Base-by-base conservation (phyloP, 2,888 invertebrate genomes). In the Empis livida region DNA sequence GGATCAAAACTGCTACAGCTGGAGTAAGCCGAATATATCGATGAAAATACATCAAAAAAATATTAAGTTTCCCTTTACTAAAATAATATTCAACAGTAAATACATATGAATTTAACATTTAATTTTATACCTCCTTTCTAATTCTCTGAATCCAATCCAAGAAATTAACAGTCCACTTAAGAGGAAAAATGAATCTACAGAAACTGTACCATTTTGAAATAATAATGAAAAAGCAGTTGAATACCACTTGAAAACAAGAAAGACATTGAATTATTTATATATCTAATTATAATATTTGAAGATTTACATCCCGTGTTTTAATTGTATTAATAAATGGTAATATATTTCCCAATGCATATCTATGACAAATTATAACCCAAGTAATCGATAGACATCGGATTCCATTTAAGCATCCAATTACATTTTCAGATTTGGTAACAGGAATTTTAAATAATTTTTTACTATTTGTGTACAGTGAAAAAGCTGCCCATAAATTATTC, bases 171-270 rank as follows among this genome's bases (percentile, higher is more conserved):
- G 61, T 6, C 80, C 80, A 54, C 78, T 77, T 54, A 80, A 61
- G 16, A 76, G 61, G 57, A 81, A 78, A 61, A 81, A 81, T 0
- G 79, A 77, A 50, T 81, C 81, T 1, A 80, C 80, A 2, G 77
- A 73, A 8, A 77, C 64, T 0, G 73, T 54, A 55, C 68, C 76
- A 59, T 74, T 54, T 61, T 69, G 56, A 4, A 65, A 60, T 30
- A 68, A 50, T 64, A 67, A 63, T 1, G 68, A 65, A 46, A 57
- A 67, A 0, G 65, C 63, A 1, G 65, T 63, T 51, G 62, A 48
- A 15, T 57, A 32, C 67, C 67, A 67, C 61, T 61, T 40, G 10
- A 49, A 51, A 35, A 5, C 4, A 10, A 38, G 2, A 38, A 20
- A 20, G 8, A 8, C 5, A 27, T 27, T 35, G 10, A 5, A 13